Evolutionary conservation across 2,888 invertebrate genomes (phyloP).

Genomic region (Torymus auratus): DNA sequence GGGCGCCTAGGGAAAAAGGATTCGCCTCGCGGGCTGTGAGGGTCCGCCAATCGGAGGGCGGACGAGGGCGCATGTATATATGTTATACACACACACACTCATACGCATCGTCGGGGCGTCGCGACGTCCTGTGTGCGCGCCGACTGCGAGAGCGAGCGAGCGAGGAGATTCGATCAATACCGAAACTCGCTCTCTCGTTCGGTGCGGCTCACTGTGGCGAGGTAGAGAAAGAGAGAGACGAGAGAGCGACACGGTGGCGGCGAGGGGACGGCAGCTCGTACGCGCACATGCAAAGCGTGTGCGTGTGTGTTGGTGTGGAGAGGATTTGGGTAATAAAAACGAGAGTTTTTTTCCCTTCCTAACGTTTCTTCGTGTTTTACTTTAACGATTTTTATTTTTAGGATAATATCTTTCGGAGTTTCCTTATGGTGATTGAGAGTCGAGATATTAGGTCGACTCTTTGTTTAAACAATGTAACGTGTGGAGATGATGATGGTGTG

Average conservation of each 20-base stretch:
- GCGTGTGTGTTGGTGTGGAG: not conserved
- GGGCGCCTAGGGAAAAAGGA: constrained; percentile 37
- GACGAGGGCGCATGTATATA: not conserved
- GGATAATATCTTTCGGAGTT: too few species aligned
- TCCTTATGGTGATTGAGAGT: too few species aligned
- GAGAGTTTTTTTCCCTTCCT: too few species aligned
- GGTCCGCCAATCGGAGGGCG: constrained; percentile 37
- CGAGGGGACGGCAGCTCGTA: constrained; percentile 20
- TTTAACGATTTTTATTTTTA: too few species aligned
- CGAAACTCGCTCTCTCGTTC: constrained; percentile 38
- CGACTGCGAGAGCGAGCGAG: not conserved
- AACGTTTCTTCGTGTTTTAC: too few species aligned
- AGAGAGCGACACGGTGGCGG: not conserved
- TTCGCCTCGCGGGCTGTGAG: constrained; percentile 30
- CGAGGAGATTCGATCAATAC: constrained; percentile 65
- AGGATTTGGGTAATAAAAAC: not conserved
- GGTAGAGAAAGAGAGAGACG: not conserved
- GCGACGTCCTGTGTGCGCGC: constrained; percentile 50
- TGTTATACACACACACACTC: not conserved
- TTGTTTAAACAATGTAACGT: too few species aligned
- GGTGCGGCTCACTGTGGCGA: not conserved
- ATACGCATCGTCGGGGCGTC: constrained; percentile 48
- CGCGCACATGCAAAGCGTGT: not conserved
- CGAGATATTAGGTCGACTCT: too few species aligned
- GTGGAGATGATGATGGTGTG: too few species aligned